Evolutionary conservation across 2,113 vertebrate genomes (phyloP).

Genomic region (Stomatorhinus ivindoensis): DNA sequence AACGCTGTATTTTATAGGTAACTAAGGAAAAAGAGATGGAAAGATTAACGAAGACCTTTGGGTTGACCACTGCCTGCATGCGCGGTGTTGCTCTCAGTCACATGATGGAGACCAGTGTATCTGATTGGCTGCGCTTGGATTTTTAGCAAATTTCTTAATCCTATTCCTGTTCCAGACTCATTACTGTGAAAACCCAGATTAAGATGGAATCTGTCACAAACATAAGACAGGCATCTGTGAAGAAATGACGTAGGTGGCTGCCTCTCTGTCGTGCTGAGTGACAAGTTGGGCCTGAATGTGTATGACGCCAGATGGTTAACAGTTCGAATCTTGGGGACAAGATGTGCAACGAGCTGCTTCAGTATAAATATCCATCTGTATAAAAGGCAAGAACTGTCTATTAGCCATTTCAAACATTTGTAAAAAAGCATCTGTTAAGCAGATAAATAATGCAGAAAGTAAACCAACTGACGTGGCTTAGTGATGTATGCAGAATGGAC

Average conservation of each 20-base stretch:
- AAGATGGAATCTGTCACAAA: background rate
- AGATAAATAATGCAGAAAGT: conserved; percentile 5
- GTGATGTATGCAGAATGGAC: background rate
- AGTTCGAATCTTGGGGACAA: background rate
- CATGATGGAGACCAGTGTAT: background rate
- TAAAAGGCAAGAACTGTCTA: background rate
- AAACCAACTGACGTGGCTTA: background rate
- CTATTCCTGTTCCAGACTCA: background rate
- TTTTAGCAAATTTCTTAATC: background rate
- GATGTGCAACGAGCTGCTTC: background rate
- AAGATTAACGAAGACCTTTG: background rate
- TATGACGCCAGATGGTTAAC: background rate
- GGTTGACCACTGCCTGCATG: background rate
- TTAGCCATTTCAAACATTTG: background rate
- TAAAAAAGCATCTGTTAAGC: conserved; percentile 10
- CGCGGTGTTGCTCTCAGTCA: background rate
- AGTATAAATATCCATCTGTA: background rate
- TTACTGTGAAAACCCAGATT: background rate
- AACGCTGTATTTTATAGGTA: background rate
- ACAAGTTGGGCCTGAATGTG: background rate
- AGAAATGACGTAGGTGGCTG: background rate
- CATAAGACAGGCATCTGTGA: background rate
- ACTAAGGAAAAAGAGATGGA: background rate
- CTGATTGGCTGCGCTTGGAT: background rate
- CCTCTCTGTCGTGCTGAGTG: background rate